A percentile compares a stretch with the other conserved stretches of the same genome.
These are phyloP conservation scores for Todiramphus chloris DNA, from an alignment of 2,113 vertebrate genomes.

Conservation along the genomic window DNA sequence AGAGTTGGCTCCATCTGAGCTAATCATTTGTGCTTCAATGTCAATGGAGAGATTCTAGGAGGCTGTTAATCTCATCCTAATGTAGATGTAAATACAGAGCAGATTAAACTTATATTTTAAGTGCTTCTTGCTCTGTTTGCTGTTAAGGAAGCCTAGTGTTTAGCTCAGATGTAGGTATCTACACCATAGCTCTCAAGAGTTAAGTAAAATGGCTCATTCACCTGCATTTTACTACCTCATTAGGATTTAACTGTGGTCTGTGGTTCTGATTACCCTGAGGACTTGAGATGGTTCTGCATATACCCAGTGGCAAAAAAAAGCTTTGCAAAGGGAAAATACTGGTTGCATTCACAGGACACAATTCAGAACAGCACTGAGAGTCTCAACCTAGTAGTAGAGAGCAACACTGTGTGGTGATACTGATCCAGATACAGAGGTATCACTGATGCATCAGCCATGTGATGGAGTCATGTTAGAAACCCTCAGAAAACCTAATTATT, in stretches of 20 bases:
- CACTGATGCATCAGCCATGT: neutral
- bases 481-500: neutral
- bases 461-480: neutral
- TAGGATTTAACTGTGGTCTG: neutral
- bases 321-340: neutral
- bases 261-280: neutral
- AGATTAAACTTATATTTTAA: neutral
- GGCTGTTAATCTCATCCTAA: neutral
- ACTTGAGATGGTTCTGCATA: neutral
- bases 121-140: neutral
- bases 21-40: neutral
- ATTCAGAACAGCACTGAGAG: neutral
- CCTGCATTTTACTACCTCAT: neutral
- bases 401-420: neutral
- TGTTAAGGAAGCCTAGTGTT: neutral
- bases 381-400: neutral
- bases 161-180: neutral
- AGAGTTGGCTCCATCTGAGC: neutral
- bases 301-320: neutral
- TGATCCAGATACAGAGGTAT: neutral
- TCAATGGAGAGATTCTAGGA: neutral
- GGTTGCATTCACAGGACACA: neutral
- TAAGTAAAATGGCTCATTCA: neutral
- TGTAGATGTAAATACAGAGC: neutral
- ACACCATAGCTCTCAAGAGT: neutral